Evolutionary conservation across 2,888 invertebrate genomes (phyloP).

Genomic region (Apodemia mormo): DNA sequence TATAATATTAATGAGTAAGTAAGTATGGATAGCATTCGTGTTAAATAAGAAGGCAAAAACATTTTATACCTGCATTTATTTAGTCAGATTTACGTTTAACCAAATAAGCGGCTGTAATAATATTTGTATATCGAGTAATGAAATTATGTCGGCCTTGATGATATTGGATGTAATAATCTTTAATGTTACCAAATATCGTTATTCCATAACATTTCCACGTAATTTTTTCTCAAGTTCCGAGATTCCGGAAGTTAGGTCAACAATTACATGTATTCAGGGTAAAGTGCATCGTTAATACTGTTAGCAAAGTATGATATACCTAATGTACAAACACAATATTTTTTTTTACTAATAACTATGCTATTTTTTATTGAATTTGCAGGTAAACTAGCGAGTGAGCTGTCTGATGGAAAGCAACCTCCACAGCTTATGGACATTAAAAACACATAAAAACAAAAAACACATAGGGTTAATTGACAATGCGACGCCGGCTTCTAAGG

Average conservation of each 20-base stretch:
- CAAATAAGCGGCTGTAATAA: constrained; percentile 7
- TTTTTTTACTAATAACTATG: no score
- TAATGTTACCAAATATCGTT: constrained; percentile 46
- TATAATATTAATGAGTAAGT: no score
- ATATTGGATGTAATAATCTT: constrained; percentile 29
- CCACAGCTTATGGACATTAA: no score
- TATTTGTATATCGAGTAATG: constrained; percentile 6
- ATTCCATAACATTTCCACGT: constrained; percentile 51
- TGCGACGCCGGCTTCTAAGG: no score
- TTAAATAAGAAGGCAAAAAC: neutral
- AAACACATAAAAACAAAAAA: no score
- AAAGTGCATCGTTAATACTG: constrained; percentile 45
- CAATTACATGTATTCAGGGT: constrained; percentile 59
- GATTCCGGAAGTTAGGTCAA: constrained; percentile 44
- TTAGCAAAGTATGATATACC: neutral
- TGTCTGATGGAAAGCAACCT: no score
- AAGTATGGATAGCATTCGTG: no score
- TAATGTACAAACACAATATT: neutral
- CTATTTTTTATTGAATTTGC: no score
- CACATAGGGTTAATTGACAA: no score
- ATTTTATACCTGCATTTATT: neutral
- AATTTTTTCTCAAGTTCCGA: constrained; percentile 52
- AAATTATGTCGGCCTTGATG: constrained; percentile 6
- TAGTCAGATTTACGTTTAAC: neutral
- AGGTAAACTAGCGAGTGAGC: no score